These are phyloP conservation scores for Troides helena DNA, from an alignment of 2,888 invertebrate genomes.

Conservation along the genomic window DNA sequence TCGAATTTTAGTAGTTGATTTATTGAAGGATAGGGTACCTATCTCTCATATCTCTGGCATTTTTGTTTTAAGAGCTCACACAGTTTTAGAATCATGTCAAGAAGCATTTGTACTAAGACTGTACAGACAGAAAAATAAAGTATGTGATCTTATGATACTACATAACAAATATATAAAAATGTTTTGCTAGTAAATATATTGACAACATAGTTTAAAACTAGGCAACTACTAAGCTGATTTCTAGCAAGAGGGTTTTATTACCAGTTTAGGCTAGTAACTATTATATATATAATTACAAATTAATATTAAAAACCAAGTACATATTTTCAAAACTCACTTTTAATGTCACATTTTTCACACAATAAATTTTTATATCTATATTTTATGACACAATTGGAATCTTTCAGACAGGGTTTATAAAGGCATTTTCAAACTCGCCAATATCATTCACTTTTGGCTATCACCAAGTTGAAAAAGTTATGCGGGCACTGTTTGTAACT, in stretches of 20 bases:
- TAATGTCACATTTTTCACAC: too few relatives aligned
- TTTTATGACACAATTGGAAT: not conserved
- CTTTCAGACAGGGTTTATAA: conserved; percentile 92
- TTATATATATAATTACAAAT: too few relatives aligned
- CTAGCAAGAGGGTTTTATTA: too few relatives aligned
- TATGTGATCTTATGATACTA: conserved; percentile 32
- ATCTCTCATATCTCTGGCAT: conserved; percentile 94
- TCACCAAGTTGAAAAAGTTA: conserved; percentile 94
- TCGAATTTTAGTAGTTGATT: conserved; percentile 96
- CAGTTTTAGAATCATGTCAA: conserved; percentile 92
- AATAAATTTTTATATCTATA: too few relatives aligned
- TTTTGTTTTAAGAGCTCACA: conserved; percentile 93
- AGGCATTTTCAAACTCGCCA: conserved; percentile 95
- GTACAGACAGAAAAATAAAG: conserved; percentile 95
- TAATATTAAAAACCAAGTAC: too few relatives aligned
- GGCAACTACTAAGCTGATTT: not conserved
- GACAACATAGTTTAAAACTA: not conserved
- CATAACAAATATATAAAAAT: not conserved
- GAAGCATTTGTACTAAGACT: conserved; percentile 96
- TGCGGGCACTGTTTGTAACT: conserved; percentile 95
- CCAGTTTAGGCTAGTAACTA: too few relatives aligned
- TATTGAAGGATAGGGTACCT: conserved; percentile 95
- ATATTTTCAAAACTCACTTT: too few relatives aligned
- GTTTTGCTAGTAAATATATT: not conserved
- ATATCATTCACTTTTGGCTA: conserved; percentile 94